A percentile compares a stretch with the other conserved stretches of the same genome.
Evolutionary conservation across 2,113 vertebrate genomes (phyloP).

Genomic region (Corapipo altera): DNA sequence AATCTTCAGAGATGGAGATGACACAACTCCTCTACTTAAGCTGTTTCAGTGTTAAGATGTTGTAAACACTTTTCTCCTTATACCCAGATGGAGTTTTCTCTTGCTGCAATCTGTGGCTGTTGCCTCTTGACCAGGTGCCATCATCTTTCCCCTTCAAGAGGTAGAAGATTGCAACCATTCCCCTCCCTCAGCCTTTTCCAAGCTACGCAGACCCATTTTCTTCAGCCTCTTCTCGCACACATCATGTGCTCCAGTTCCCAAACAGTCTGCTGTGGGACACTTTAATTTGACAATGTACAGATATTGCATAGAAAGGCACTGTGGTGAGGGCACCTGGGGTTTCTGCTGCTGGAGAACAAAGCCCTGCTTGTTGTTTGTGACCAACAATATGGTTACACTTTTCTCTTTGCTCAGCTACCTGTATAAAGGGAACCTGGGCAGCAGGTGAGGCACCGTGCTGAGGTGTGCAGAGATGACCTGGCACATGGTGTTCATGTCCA

Average conservation of each 20-base stretch:
- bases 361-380: background rate
- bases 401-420: rapidly evolving
- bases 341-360: background rate
- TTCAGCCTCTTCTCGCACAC: background rate
- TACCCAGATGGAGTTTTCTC: background rate
- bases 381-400: background rate
- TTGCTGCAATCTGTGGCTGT: background rate
- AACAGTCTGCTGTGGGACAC: background rate
- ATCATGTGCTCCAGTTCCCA: background rate
- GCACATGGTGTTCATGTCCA: background rate
- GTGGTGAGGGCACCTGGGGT: background rate
- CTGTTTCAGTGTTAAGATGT: background rate
- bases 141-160: background rate
- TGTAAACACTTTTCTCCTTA: background rate
- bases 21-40: background rate
- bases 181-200: background rate
- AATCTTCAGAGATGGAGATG: background rate
- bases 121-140: background rate
- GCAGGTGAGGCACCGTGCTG: background rate
- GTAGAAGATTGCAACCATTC: background rate
- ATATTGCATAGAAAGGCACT: background rate
- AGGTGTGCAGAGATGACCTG: background rate
- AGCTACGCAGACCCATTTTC: background rate
- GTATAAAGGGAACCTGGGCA: background rate
- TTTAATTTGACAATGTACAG: background rate